A percentile compares a stretch with the other conserved stretches of the same genome.
These are phyloP conservation scores for Trissolcus brochymenae DNA, from an alignment of 2,888 invertebrate genomes.

Conservation along the genomic window DNA sequence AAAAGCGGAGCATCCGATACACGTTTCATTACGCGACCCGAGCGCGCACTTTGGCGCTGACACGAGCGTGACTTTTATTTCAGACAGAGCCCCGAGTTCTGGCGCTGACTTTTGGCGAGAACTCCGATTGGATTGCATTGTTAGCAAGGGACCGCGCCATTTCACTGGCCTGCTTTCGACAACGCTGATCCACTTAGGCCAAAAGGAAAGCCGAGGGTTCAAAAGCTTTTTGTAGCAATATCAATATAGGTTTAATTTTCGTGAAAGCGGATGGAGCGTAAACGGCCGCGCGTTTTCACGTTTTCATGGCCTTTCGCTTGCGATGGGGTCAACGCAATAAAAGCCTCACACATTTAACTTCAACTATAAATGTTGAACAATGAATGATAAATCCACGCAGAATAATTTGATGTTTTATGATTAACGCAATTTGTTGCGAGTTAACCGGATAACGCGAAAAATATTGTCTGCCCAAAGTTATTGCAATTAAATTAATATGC, in stretches of 20 bases:
- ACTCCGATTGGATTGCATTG: slow-evolving; percentile 57
- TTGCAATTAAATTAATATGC: slow-evolving; percentile 30
- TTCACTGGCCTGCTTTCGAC: slow-evolving; percentile 56
- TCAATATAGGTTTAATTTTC: slow-evolving; percentile 61
- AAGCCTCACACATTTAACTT: neutral
- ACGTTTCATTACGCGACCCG: slow-evolving; percentile 28
- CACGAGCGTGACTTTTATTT: slow-evolving; percentile 51
- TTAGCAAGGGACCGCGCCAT: slow-evolving; percentile 54
- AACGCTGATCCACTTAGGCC: slow-evolving; percentile 51
- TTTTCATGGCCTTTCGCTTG: slow-evolving; percentile 30
- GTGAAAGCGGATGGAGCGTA: slow-evolving; percentile 51
- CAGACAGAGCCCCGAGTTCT: slow-evolving; percentile 46
- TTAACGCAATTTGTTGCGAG: slow-evolving; percentile 25
- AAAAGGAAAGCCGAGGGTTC: slow-evolving; percentile 46
- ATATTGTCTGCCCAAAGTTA: slow-evolving; percentile 18
- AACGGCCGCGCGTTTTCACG: slow-evolving; percentile 44
- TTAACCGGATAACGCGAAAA: slow-evolving; percentile 21
- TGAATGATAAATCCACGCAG: slow-evolving; percentile 11
- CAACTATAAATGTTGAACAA: slow-evolving; percentile 27
- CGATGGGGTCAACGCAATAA: slow-evolving; percentile 13
- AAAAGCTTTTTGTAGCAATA: slow-evolving; percentile 54
- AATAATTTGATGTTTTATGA: slow-evolving; percentile 25
- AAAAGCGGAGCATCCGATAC: slow-evolving; percentile 17
- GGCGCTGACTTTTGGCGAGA: slow-evolving; percentile 58
- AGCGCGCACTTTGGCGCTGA: slow-evolving; percentile 27